These are phyloP conservation scores for Tetragonula carbonaria DNA, from an alignment of 2,888 invertebrate genomes.

Conservation along the genomic window DNA sequence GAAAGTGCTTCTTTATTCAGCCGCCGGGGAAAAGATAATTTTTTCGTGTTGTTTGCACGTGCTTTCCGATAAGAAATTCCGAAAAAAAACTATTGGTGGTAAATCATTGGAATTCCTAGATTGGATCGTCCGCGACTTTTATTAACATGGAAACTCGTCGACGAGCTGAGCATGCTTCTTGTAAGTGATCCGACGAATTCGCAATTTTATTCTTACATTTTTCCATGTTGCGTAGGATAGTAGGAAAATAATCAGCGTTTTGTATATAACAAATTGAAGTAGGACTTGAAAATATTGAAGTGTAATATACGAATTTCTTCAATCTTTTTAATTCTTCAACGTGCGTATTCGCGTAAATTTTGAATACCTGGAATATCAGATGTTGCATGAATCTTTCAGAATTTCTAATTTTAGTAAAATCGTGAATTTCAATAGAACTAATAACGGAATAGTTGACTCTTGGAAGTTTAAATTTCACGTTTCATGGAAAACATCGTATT, in stretches of 20 bases:
- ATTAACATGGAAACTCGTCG: constrained; percentile 57
- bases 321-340: not conserved
- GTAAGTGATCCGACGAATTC: constrained; percentile 47
- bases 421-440: not conserved
- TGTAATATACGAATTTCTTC: no score
- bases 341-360: not conserved
- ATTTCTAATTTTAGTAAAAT: not conserved
- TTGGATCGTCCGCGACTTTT: not conserved
- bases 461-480: not conserved
- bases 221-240: not conserved
- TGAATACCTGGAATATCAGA: not conserved
- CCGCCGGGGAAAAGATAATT: not conserved
- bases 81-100: not conserved
- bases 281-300: no score
- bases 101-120: constrained; percentile 7
- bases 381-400: not conserved
- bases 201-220: not conserved
- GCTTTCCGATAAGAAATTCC: not conserved
- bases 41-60: not conserved
- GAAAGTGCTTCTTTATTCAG: no score
- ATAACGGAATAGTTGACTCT: not conserved
- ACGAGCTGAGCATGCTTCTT: constrained; percentile 40
- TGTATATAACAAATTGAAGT: not conserved
- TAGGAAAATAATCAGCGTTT: no score
- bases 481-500: no score